phyloP scores from a whole-genome alignment of 2,113 vertebrate species.

The Oostethus manadensis region DNA sequence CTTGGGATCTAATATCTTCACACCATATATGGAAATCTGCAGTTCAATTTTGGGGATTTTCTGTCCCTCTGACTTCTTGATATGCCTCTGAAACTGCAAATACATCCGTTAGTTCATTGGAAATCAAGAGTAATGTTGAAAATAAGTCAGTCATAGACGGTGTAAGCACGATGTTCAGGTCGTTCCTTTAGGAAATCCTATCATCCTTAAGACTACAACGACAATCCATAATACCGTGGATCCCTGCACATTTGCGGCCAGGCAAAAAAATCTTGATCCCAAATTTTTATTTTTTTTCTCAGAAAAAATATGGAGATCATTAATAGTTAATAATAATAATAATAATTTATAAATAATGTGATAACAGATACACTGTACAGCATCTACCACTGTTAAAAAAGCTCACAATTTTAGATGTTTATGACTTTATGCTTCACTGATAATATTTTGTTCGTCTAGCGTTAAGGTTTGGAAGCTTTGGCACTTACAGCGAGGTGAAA shows the following conservation, averaged over 20 bases:
- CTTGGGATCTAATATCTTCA: constrained; percentile 95
- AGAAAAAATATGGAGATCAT: too few relatives aligned
- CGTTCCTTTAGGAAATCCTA: not conserved
- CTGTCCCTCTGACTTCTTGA: constrained; percentile 97
- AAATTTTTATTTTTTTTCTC: too few relatives aligned
- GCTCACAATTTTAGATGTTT: too few relatives aligned
- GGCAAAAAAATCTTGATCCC: not conserved
- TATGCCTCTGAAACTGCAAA: constrained; percentile 93
- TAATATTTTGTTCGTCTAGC: too few relatives aligned
- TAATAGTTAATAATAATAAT: too few relatives aligned
- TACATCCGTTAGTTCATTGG: not conserved
- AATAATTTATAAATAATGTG: too few relatives aligned
- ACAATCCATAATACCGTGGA: not conserved
- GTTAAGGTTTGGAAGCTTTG: too few relatives aligned
- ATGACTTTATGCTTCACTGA: too few relatives aligned
- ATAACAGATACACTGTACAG: too few relatives aligned
- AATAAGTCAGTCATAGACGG: not conserved
- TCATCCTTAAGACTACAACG: not conserved
- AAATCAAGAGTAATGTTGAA: not conserved
- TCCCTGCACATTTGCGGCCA: not conserved
- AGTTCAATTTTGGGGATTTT: constrained; percentile 94
- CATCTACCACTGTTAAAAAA: too few relatives aligned
- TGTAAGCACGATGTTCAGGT: not conserved
- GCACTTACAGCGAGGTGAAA: too few relatives aligned
- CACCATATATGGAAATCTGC: constrained; percentile 97